phyloP scores from a whole-genome alignment of 2,888 invertebrate genomes.

The Gerris lacustris region DNA sequence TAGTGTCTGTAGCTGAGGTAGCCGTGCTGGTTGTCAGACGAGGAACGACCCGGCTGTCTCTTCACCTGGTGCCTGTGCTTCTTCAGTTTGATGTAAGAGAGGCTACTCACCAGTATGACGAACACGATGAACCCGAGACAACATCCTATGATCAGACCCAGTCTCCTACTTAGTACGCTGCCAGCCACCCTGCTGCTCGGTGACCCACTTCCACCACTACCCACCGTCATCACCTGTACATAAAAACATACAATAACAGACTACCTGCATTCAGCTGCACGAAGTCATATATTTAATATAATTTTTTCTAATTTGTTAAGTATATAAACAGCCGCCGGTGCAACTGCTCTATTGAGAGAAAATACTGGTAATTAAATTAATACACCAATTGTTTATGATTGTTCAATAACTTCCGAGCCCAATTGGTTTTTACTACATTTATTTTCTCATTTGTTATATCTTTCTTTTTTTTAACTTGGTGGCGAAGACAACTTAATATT shows the following conservation, averaged over 20 bases:
- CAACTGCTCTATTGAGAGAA: no score
- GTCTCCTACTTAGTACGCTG: constrained; percentile 53
- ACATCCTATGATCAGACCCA: constrained; percentile 75
- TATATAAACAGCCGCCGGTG: no score
- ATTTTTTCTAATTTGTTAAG: no score
- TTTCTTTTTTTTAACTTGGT: no score
- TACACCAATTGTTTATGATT: no score
- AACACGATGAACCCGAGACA: constrained; percentile 78
- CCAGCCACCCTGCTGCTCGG: constrained; percentile 28
- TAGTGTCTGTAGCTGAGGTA: neutral
- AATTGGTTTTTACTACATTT: no score
- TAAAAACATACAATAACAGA: neutral
- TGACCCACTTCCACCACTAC: constrained; percentile 44
- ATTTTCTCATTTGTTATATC: no score
- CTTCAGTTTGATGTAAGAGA: constrained; percentile 65
- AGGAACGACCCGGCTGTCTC: constrained; percentile 39
- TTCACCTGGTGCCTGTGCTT: constrained; percentile 46
- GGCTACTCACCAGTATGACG: constrained; percentile 66
- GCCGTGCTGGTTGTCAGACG: neutral
- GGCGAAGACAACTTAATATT: no score
- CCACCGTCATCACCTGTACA: constrained; percentile 36
- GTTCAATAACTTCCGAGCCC: no score
- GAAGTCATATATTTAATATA: no score
- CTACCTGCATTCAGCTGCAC: no score
- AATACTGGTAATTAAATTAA: no score